These are phyloP conservation scores for Xylocampa areola DNA, from an alignment of 2,888 invertebrate species.

Conservation along the genomic window DNA sequence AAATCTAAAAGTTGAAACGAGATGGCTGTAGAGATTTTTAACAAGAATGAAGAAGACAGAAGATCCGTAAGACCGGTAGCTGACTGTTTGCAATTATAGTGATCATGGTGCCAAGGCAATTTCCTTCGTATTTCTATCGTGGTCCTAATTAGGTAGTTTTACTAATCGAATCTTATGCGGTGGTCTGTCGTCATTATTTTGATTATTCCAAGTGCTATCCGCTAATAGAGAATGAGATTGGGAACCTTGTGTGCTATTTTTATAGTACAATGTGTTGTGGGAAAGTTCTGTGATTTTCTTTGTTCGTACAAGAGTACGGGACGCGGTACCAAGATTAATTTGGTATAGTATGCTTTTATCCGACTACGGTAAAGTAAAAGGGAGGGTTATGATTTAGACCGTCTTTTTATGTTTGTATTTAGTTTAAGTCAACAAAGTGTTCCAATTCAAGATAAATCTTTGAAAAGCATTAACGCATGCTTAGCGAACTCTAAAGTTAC, in stretches of 20 bases:
- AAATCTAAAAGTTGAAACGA: slow-evolving; percentile 68
- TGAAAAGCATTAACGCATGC: no score
- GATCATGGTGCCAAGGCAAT: slow-evolving; percentile 79
- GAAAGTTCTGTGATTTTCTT: slow-evolving; percentile 15
- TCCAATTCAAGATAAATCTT: no score
- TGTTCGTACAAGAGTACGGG: slow-evolving; percentile 24
- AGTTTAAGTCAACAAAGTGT: no score
- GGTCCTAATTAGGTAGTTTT: slow-evolving; percentile 83
- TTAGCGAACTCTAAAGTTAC: no score
- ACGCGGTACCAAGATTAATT: no score
- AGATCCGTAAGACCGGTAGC: slow-evolving; percentile 85
- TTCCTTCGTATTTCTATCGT: slow-evolving; percentile 80
- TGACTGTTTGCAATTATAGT: slow-evolving; percentile 79
- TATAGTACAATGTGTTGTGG: slow-evolving; percentile 38
- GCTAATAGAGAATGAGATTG: slow-evolving; percentile 73
- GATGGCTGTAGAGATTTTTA: slow-evolving; percentile 59
- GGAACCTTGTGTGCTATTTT: slow-evolving; percentile 50
- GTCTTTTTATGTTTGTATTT: no score
- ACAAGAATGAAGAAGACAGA: slow-evolving; percentile 72
- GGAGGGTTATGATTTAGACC: no score
- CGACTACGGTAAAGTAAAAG: no score
- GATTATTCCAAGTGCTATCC: slow-evolving; percentile 76
- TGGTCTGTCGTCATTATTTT: slow-evolving; percentile 83
- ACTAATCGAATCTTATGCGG: slow-evolving; percentile 85
- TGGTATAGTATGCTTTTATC: no score